Evolutionary conservation across 2,888 invertebrate species (phyloP), one percentile per base, ranked within the genome.

Genomic region (Cosmia pyralina): DNA sequence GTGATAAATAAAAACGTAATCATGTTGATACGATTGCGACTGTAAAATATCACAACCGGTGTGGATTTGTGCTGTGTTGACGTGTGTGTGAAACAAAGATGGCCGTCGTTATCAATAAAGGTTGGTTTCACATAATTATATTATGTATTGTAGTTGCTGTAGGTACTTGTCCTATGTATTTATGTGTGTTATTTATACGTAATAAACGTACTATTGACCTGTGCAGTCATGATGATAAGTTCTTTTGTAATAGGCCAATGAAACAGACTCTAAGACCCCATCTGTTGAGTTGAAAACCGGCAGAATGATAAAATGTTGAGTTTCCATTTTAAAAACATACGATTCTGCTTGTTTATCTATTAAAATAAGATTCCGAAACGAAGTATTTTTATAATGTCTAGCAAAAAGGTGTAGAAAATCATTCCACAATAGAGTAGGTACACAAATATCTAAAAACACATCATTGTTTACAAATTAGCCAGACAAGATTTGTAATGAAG

Each of bases 21-120:
- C 77, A 69, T 41, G 8, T 13, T 28, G 67, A 67, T 70, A 80
- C 28, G 74, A 65, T 52, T 65, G 11, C 11, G 38, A 46, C 41
- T 60, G 66, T 65, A 52, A 68, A 59, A 38, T 74, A 71, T 64
- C 78, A 85, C 53, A 84, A 82, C 63, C 76, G 60, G 72, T 55
- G 60, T 44, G 48, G 34, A 28, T 53, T 68, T 60, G 67, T 73
- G 55, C 63, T 52, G 82, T 60, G 65, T 72, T 72, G 88, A 89
- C 90, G 88, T 85, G 87, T 79, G 77, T 69, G 72, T 57, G 60
- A 55, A 70, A 73, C 38, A 55, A 88, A 86, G 76, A 95, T 95
- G 94, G 92, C 94, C 34, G 94, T 93, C 8, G 93, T 93, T 70
- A 90, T 94, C 75, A 95, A 94, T 84, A 94, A 94, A 94, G 94